Conservation (phyloP, 2,797 vertebrate species). For the Leontopithecus rosalia region DNA sequence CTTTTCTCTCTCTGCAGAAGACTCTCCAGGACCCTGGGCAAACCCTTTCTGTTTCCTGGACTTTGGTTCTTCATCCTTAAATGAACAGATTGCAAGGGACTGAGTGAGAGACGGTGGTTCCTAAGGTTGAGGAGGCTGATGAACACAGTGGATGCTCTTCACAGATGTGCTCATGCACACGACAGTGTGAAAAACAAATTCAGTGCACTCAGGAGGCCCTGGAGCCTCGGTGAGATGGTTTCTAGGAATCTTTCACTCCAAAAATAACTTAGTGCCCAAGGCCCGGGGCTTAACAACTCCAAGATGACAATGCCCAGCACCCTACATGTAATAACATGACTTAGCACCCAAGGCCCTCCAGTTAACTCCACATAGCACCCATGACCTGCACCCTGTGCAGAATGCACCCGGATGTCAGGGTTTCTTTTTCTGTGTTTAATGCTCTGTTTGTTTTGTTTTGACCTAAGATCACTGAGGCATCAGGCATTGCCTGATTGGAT, state of each 20-base stretch:
- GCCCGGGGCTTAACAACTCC: not conserved
- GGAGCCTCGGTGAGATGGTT: not conserved
- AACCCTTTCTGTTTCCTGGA: not conserved
- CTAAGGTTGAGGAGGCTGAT: not conserved
- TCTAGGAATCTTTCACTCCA: not conserved
- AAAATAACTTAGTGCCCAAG: not conserved
- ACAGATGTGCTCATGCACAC: not conserved
- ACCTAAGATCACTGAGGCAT: not conserved
- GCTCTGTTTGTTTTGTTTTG: not conserved
- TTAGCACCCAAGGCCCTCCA: not conserved
- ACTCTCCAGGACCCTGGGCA: no score
- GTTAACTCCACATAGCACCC: no score
- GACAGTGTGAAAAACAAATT: not conserved
- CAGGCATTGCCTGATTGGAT: not conserved
- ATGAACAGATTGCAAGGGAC: not conserved
- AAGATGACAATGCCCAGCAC: not conserved
- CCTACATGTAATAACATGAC: not conserved
- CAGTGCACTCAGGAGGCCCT: not conserved
- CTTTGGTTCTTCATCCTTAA: not conserved
- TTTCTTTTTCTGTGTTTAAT: not conserved
- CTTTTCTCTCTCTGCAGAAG: not conserved
- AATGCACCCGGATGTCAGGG: not conserved
- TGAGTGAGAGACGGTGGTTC: not conserved
- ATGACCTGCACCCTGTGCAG: accelerated
- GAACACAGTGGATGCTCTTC: not conserved